Percentiles rank a stretch among this genome's conserved stretches.
These are phyloP conservation scores for Mesorhabditis belari DNA, from an alignment of 2,888 invertebrate genomes.

Conservation along the genomic window DNA sequence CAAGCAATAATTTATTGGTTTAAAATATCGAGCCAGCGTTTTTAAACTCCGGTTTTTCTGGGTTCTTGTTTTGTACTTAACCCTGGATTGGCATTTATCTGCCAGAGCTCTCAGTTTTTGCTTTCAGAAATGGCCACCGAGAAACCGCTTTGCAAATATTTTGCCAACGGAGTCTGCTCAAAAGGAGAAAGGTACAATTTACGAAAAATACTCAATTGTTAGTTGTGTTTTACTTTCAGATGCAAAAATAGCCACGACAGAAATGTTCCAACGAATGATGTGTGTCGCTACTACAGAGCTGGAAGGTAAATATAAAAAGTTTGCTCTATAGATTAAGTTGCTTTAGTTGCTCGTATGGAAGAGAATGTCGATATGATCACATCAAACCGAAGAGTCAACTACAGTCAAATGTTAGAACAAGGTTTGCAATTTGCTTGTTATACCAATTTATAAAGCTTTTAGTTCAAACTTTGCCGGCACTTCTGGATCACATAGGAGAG, in stretches of 20 bases:
- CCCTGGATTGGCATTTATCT: neutral
- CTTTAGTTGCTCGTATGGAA: conserved; percentile 30
- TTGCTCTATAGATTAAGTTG: neutral
- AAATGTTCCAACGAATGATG: neutral
- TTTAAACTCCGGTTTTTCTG: no score
- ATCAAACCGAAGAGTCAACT: conserved; percentile 6
- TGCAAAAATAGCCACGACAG: neutral
- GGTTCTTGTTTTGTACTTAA: no score
- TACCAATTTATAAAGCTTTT: no score
- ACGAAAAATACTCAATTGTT: neutral
- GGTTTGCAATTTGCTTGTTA: no score
- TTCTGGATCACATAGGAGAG: no score
- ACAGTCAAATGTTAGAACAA: no score
- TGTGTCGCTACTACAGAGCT: neutral
- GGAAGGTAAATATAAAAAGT: neutral
- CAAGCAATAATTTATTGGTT: no score
- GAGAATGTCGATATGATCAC: conserved; percentile 31
- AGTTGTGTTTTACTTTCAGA: no score
- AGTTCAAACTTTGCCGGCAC: no score
- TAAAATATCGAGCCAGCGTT: no score
- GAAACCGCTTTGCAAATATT: conserved; percentile 27
- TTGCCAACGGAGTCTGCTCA: conserved; percentile 27
- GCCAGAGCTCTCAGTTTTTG: neutral
- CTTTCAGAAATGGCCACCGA: neutral
- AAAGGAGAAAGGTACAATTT: conserved; percentile 24